Evolutionary conservation across 1,140 invertebrate genomes (phyloP), one percentile per base, ranked within the genome.

Genomic region (Brachystomella parvula): DNA sequence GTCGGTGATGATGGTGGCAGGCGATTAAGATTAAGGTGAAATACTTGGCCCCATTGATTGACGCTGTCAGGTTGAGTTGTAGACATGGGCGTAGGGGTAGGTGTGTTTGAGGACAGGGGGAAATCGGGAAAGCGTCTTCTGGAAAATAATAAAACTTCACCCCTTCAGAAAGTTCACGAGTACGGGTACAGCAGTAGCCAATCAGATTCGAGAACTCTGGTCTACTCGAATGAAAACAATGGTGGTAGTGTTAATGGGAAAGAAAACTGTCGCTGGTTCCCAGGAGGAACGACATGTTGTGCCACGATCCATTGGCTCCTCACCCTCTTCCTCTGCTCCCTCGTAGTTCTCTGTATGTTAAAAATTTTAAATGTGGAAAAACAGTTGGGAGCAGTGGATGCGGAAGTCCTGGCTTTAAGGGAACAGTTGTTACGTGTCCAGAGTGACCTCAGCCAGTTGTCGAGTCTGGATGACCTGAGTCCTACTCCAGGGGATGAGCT

Each of bases 341-440:
- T 47, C 24, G 31, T 62, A n/a, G 19, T 62, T 47, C 39, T 62
- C 3, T 30, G 17, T 6, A 19, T 33, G 19, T 15, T 28, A 21
- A 15, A 62, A 47, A 33, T 62, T n/a, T 26, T 62, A 15, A 6
- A 17, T n/a, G 15, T 62, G 35, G 61, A 62, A 3, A 19, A 29
- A 15, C 61, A 47, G n/a, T n/a, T 62, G 31, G 19, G 2, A 21
- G 29, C 21, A 3, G 12, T 62, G 9, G 29, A 44, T n/a, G 33
- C 3, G n/a, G 15, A 39, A 21, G 61, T 62, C 17, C 19, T 3
- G 3, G 19, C 31, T 15, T 39, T 47, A 26, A 26, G 39, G n/a
- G 39, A 9, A 9, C 9, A 9, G 39, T 9, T 44, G 39, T n/a
- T 44, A n/a, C n/a, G n/a, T n/a, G n/a, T n/a, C n/a, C n/a, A n/a